Evolutionary conservation across 1,140 invertebrate species (phyloP), one percentile per base, ranked within the genome.

Genomic region (Heliothis subflexa): DNA sequence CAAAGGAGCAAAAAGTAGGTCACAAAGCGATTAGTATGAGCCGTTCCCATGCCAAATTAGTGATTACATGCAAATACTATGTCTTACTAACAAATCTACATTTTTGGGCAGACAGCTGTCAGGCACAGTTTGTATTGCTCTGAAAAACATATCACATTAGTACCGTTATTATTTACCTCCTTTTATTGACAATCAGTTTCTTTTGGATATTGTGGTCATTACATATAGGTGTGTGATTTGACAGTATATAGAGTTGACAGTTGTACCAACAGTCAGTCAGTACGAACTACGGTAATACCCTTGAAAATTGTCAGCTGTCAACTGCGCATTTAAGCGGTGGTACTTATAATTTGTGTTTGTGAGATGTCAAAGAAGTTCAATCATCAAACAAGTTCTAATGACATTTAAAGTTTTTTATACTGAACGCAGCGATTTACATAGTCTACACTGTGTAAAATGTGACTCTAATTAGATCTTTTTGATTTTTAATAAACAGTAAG

Each of bases 21-120:
- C 2, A 18, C 33, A 13, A 68, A 74, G 54, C 54, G 49, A 74
- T 79, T 75, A 70, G 45, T 50, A 40, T 28, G 3, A 50, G 33
- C 49, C 18, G 52, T 10, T 21, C 47, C 9, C 62, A 80, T 62
- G 76, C 77, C 18, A 75, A 71, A 79, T 79, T 82, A 82, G 59
- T 50, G 81, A 80, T 61, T 85, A 80, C 91, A 92, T 94, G 91
- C 93, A 88, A 83, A 83, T 89, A 86, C 86, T 87, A 85, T 81
- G 78, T 90, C 91, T 92, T 93, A 93, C 93, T 94, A 93, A 94
- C 93, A 94, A 93, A 92, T 94, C 93, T 94, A 94, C 93, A 93
- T 94, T 94, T 93, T 93, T 93, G 91, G 93, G 92, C 77, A 94
- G 93, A 86, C 92, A 93, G 90, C 91, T 88, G 88, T 94, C 93